These are phyloP conservation scores for Beaufortia kweichowensis DNA, from an alignment of 2,113 vertebrate species.

Conservation along the genomic window DNA sequence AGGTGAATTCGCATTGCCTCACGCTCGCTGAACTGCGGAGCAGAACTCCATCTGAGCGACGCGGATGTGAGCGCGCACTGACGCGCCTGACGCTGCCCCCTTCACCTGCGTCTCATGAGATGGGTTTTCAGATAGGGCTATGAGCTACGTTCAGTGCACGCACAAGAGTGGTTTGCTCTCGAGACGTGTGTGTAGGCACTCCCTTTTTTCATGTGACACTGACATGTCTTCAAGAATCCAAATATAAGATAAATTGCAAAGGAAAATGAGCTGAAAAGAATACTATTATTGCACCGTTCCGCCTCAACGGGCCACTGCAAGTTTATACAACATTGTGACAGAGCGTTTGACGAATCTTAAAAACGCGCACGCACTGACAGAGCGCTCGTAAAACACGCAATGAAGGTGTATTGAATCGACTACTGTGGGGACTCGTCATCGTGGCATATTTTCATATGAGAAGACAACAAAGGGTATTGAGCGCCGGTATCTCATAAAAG, in stretches of 20 bases:
- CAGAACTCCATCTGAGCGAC: conserved; percentile 42
- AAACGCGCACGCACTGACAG: background rate
- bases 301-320: background rate
- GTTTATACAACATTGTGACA: conserved; percentile 4
- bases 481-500: background rate
- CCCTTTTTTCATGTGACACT: conserved; percentile 22
- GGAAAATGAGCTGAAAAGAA: background rate
- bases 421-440: background rate
- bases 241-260: background rate
- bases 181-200: conserved; percentile 10
- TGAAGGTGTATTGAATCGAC: background rate
- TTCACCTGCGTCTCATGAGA: conserved; percentile 46
- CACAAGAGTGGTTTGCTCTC: conserved; percentile 27
- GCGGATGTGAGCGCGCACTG: conserved; percentile 38
- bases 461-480: background rate
- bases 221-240: background rate
- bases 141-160: background rate
- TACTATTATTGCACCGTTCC: conserved; percentile 2
- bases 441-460: background rate
- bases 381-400: background rate
- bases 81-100: conserved; percentile 39
- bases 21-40: conserved; percentile 32
- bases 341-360: background rate
- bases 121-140: background rate
- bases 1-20: conserved; percentile 49